Base-by-base conservation (phyloP, 2,888 invertebrate species). In the Meteorus cinctellus region DNA sequence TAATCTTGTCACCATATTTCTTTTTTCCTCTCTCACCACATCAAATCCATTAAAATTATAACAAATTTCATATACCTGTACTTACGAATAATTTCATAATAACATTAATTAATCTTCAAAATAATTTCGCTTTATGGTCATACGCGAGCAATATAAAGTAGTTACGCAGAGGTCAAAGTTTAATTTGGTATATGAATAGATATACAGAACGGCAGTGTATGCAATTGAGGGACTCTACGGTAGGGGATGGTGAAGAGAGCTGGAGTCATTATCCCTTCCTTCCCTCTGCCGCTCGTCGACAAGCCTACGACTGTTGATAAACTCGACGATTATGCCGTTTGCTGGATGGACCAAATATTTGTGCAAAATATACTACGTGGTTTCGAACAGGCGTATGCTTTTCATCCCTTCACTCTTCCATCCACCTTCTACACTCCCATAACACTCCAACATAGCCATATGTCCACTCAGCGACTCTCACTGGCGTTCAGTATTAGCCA, bases 311-410 rank as follows among this genome's bases (percentile, higher is more conserved):
- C 19, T 73, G 51, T 66, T 78, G 76, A 78, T 72, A 78, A 74
- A 74, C 62, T 72, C 51, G 36, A 55, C 72, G 65, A 72, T 77
- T 73, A 77, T 79, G 73, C 71, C 75, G 76, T 72, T 75, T 67
- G 67, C 75, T 41, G 76, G 75, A 77, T 74, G 77, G 78, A 59
- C 76, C 77, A 79, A 81, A 81, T 80, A 80, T 81, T 81, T 80
- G 78, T 62, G 41, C 74, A 68, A 76, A 78, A 79, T 78, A 74
- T 67, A 71, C 76, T 74, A 66, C 76, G 70, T 74, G 77, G 73
- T 78, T 78, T 78, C 68, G 48, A 1, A 34, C 16, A 41, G 8
- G 12, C 34, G 31, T 16, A 31, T 5, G 63, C 63, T 63, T 68
- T 51, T 34, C 48, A 68, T 24, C 51, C 41, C 41, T n/a, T 4